phyloP scores from a whole-genome alignment of 2,888 invertebrate species.

The Caenorhabditis sulstoni region DNA sequence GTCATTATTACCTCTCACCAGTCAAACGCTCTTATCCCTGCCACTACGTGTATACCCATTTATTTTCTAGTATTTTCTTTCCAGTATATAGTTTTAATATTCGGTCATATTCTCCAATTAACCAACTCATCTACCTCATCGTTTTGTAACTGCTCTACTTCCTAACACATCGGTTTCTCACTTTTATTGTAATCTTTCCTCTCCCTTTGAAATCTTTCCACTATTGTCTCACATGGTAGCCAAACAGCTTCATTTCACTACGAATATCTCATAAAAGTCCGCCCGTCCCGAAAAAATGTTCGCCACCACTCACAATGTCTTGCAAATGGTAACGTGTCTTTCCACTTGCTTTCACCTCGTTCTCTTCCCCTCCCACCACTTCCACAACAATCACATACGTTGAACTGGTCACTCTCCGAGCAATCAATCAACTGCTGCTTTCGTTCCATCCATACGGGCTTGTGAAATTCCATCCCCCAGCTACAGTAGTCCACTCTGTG shows the following conservation, averaged over 20 bases:
- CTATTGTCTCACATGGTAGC: not conserved
- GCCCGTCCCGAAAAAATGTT: no score
- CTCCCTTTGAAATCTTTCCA: not conserved
- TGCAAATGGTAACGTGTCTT: conserved; percentile 32
- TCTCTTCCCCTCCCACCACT: not conserved
- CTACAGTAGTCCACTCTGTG: conserved; percentile 37
- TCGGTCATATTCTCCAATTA: not conserved
- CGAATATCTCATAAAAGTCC: not conserved
- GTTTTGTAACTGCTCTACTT: not conserved
- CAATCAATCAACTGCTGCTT: conserved; percentile 30
- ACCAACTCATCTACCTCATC: not conserved
- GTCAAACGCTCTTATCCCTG: no score
- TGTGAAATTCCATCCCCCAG: conserved; percentile 30
- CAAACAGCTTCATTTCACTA: conserved; percentile 10
- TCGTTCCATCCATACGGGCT: conserved; percentile 32
- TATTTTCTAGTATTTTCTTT: no score
- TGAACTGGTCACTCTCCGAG: conserved; percentile 12
- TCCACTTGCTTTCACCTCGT: not conserved
- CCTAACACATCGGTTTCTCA: not conserved
- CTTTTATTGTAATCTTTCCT: not conserved
- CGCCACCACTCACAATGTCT: no score
- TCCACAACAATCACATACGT: not conserved
- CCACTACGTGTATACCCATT: no score
- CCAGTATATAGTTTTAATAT: no score
- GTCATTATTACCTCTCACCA: no score